A percentile compares a stretch with the other conserved stretches of the same genome.
Conservation (phyloP, 2,113 vertebrate genomes). For the Micromys minutus region DNA sequence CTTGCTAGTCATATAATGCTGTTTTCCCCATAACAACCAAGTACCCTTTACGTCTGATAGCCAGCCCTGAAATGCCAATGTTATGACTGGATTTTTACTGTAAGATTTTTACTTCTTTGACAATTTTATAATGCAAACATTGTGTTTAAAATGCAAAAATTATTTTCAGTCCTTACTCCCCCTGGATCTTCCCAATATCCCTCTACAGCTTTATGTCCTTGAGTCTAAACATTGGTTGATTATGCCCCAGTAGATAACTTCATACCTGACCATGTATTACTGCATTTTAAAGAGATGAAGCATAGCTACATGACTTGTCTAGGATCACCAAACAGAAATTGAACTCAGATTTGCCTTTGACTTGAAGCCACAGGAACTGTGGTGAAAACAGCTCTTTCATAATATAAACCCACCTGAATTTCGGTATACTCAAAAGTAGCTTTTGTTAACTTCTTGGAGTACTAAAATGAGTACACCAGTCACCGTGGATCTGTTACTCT, state of each 20-base stretch:
- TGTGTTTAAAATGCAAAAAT: background rate
- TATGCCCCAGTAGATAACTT: background rate
- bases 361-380: background rate
- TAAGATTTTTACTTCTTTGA: background rate
- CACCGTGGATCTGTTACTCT: background rate
- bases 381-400: background rate
- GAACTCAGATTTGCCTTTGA: background rate
- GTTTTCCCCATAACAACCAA: background rate
- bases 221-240: background rate
- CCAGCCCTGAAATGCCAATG: background rate
- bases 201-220: background rate
- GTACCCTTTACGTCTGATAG: background rate
- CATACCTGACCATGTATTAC: background rate
- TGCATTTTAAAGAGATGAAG: slow-evolving; percentile 11
- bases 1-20: background rate
- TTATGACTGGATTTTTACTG: background rate
- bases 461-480: background rate
- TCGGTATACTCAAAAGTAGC: slow-evolving; percentile 13
- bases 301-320: background rate
- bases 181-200: too few relatives aligned
- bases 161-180: background rate
- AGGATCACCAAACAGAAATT: background rate
- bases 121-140: background rate
- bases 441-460: background rate
- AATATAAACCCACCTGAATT: slow-evolving; percentile 11